Percentiles rank a stretch among this genome's conserved stretches.
phyloP scores from a whole-genome alignment of 2,113 vertebrate genomes.

The Protomyctophum bolini region DNA sequence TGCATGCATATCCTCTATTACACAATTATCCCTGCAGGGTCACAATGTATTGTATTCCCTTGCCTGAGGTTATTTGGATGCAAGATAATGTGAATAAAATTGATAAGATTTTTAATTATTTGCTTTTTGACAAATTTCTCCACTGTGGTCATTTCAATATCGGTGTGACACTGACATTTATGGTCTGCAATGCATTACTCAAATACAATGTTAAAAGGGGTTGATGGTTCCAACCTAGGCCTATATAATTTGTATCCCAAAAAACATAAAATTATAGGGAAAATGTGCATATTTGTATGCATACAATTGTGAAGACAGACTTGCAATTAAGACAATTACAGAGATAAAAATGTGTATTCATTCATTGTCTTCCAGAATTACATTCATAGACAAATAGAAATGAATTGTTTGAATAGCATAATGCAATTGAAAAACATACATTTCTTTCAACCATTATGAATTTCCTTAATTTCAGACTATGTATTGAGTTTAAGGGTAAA shows the following conservation, averaged over 20 bases:
- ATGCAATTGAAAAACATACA: conserved; percentile 41
- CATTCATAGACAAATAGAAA: conserved; percentile 56
- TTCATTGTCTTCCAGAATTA: conserved; percentile 53
- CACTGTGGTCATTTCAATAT: too few species aligned
- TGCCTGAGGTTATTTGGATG: too few species aligned
- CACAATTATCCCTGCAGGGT: too few species aligned
- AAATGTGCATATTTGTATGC: not conserved
- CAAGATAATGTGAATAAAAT: too few species aligned
- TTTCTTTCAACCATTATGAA: conserved; percentile 36
- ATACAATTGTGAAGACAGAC: not conserved
- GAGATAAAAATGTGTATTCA: conserved; percentile 52
- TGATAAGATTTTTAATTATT: too few species aligned
- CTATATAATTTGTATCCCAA: not conserved
- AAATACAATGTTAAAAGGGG: too few species aligned
- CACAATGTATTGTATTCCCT: too few species aligned
- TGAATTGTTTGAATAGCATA: conserved; percentile 37
- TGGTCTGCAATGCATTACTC: too few species aligned
- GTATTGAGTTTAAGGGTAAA: not conserved
- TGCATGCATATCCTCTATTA: too few species aligned
- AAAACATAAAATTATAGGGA: not conserved
- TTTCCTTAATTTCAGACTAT: conserved; percentile 34
- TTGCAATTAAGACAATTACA: conserved; percentile 9
- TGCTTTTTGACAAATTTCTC: too few species aligned
- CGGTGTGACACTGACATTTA: too few species aligned
- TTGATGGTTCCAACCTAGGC: too few species aligned